Evolutionary conservation across 2,113 vertebrate genomes (phyloP).

Genomic region (Ellobius talpinus): DNA sequence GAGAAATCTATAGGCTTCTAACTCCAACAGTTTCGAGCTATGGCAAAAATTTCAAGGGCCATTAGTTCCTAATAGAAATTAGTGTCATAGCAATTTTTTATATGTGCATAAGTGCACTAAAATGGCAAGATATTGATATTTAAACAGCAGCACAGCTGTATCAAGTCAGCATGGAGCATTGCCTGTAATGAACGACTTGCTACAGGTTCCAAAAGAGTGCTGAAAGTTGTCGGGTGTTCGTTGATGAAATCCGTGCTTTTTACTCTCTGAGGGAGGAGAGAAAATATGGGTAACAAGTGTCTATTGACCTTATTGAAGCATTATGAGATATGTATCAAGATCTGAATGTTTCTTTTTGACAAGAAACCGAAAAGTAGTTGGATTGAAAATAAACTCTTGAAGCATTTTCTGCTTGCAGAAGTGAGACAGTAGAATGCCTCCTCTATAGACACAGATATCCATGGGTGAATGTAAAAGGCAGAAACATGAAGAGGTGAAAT

Average conservation of each 20-base stretch:
- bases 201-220: background rate
- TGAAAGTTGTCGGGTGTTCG: background rate
- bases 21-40: conserved; percentile 67
- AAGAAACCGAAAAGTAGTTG: conserved; percentile 21
- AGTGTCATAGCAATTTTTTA: conserved; percentile 65
- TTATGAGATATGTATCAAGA: background rate
- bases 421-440: conserved; percentile 11
- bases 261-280: background rate
- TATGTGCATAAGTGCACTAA: conserved; percentile 51
- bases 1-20: conserved; percentile 45
- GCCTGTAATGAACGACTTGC: background rate
- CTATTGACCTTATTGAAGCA: background rate
- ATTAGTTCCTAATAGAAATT: conserved; percentile 80
- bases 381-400: background rate
- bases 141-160: conserved; percentile 57
- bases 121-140: conserved; percentile 56
- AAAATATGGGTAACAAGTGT: background rate
- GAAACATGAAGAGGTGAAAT: conserved; percentile 49
- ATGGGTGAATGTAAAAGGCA: conserved; percentile 59
- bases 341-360: background rate
- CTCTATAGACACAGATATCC: conserved; percentile 48
- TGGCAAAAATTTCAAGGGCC: conserved; percentile 46
- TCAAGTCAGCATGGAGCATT: conserved; percentile 8
- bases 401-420: conserved; percentile 41
- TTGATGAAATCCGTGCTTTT: conserved; percentile 4